Evolutionary conservation across 2,113 vertebrate genomes (phyloP), one percentile per base, ranked within the genome.

Genomic region (Burhinus oedicnemus): DNA sequence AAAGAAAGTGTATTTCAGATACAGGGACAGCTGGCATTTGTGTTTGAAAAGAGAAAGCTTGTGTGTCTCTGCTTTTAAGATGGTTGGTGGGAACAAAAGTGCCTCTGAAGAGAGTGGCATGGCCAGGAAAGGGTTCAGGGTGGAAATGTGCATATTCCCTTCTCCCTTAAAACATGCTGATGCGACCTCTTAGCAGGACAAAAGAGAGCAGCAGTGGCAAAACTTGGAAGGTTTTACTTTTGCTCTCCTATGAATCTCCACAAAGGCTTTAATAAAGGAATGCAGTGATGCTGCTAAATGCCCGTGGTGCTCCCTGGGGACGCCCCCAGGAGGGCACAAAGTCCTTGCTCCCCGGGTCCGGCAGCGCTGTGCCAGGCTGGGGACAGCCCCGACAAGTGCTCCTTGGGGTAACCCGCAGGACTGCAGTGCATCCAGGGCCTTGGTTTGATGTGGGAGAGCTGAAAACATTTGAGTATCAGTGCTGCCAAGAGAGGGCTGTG

Each of bases 291-390:
- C 55, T 89, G 72, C 42, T 55, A 3, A 71, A 51, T 54, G 49
- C 45, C 45, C 3, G 3, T 49, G 78, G 19, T 51, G 54, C 38
- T 76, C 32, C 49, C 23, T 22, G 22, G 22, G 49, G 49, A 25
- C 2, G 11, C 72, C 42, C 23, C 45, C 23, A 5, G 68, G n/a
- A 84, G 47, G 38, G 7, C 10, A 2, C 20, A 42, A 51, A 52
- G 42, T 85, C 57, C 26, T 25, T 2, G 0, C 26, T 66, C 19
- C 40, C 17, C 0, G 3, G 16, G 32, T 66, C 36, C 12, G 11
- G 5, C 18, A 8, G 42, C 20, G 29, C 87, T 40, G 75, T 34
- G 25, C 60, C 34, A 12, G 36, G 52, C 78, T 65, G 77, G 42
- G 62, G 49, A 66, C 44, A 74, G 71, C 47, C 65, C 61, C 8